Conservation (phyloP, 2,113 vertebrate genomes). For the Arizona elegans region DNA sequence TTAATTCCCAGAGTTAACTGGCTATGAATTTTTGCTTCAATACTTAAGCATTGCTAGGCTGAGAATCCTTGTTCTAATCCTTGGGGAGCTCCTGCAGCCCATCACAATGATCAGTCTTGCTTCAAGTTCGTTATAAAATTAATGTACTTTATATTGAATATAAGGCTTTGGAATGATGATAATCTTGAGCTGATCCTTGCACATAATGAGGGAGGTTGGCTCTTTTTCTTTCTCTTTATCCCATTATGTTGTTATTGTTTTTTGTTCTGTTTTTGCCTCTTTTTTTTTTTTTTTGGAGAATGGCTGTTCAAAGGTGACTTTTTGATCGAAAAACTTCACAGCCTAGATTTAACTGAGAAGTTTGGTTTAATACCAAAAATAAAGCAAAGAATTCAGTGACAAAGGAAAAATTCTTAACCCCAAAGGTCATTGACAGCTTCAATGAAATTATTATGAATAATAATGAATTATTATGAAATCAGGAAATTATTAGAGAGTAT, state of each 20-base stretch:
- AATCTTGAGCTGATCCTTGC: neutral
- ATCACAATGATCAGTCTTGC: neutral
- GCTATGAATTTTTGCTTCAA: neutral
- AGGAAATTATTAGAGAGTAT: neutral
- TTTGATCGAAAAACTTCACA: neutral
- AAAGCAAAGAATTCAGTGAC: neutral
- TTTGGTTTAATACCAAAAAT: too few relatives aligned
- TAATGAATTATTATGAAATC: too few relatives aligned
- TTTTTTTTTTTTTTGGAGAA: neutral
- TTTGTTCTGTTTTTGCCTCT: neutral
- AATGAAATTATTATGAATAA: too few relatives aligned
- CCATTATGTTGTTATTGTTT: neutral
- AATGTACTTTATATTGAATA: neutral
- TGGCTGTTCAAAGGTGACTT: neutral
- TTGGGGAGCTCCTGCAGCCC: neutral
- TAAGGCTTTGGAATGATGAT: neutral
- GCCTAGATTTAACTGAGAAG: neutral
- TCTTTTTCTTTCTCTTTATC: neutral
- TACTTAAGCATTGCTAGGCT: neutral
- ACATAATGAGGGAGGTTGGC: neutral
- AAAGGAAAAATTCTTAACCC: neutral
- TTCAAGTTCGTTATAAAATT: constrained; percentile 16
- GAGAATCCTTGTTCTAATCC: neutral
- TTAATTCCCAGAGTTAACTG: neutral
- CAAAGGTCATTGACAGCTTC: neutral